Base-by-base conservation (phyloP, 1,140 invertebrate species). In the Ylistrum balloti region DNA sequence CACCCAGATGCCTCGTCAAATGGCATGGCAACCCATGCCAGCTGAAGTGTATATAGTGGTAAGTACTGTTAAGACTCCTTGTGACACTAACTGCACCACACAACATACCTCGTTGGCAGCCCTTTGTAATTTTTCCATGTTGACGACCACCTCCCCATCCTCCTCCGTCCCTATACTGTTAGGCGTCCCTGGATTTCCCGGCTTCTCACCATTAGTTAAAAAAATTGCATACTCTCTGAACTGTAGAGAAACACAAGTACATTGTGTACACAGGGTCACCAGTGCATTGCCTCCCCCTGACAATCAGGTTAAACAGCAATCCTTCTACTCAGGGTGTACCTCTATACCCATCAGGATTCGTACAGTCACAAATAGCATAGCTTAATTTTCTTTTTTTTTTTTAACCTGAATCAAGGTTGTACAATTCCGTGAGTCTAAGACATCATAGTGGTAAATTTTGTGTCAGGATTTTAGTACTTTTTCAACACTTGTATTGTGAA, bases 41-140 rank as follows among this genome's bases (percentile, higher is more conserved):
- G 56, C 56, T 17, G 0, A 74, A 74, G 56, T 74, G 22, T 28
- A 3, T 9, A 74, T 74, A n/a, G 20, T 17, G 41, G 41, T 45
- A 17, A 45, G 41, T 45, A 13, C 41, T 74, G 56, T 74, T 74
- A 74, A 20, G 56, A 74, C 56, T 74, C n/a, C 56, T 17, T 45
- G 41, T 45, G 41, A 45, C 41, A 45, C 41, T 45, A 17, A 17
- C 20, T 45, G n/a, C n/a, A 74, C 56, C 56, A 74, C 56, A 74
- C 56, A 74, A 74, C 91, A 13, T 33, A 92, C 91, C 89, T 92
- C 91, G 41, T 88, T 92, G 28, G 91, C 91, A 34, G 90, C 91
- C 89, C 89, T 92, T 92, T 92, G 85, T 92, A 92, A 89, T 87
- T 92, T 89, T 89, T 92, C 88, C 89, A 92, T 87, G 86, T 92